Evolutionary conservation across 2,113 vertebrate genomes (phyloP), one percentile per base, ranked within the genome.

Genomic region (Rhynchopsitta pachyrhyncha): DNA sequence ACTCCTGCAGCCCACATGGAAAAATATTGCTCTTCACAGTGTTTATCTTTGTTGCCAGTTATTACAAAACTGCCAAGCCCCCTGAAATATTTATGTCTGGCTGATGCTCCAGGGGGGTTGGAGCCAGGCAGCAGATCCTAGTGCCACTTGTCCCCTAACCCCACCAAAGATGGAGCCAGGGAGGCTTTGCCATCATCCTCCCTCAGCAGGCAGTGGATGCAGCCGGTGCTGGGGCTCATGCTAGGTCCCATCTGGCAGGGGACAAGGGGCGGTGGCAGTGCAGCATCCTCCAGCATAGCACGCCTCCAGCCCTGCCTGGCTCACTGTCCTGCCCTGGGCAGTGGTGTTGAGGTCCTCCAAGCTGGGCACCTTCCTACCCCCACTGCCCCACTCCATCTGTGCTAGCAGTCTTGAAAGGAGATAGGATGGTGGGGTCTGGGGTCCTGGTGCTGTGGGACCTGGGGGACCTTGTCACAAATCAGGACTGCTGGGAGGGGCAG

Each of bases 31-130:
- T 97, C 89, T 95, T 96, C 92, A 77, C 3, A 0, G 92, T 97
- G 93, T 97, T 97, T 97, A 96, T 96, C 95, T 97, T 97, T 96
- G 84, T 94, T 95, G 85, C 87, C 8, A 6, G 64, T 94, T 97
- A 97, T 95, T 97, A 96, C 82, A 96, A 88, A 97, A 92, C 95
- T 96, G 95, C 87, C 87, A 89, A 76, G 69, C 86, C 94, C 86
- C 91, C 88, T 97, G 93, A 96, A 97, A 97, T 96, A 97, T 97
- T 96, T 84, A 97, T 97, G 80, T 60, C 75, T 64, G 70, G 86
- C 81, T 94, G 92, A 81, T 42, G 42, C 88, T 91, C 59, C 0
- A 1, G 0, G 28, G 74, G 68, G 44, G 3, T 20, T 91, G 82
- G 66, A 90, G 74, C 25, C 92, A 82, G 52, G 57, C 74, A 79